Evolutionary conservation across 2,888 invertebrate species (phyloP).

Genomic region (Drosophila ezoana): DNA sequence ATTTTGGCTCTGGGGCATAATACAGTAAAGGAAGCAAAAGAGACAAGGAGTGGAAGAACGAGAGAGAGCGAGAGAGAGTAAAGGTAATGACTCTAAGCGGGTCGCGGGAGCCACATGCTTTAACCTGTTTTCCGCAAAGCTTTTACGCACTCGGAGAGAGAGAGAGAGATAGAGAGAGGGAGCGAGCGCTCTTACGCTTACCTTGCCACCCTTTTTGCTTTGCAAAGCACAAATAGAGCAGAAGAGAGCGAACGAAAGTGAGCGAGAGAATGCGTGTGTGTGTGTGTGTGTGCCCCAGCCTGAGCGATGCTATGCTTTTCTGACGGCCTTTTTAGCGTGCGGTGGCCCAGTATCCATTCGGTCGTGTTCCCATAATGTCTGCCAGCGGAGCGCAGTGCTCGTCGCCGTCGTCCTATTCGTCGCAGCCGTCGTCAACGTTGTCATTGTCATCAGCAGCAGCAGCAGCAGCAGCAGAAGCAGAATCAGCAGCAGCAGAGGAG

Average conservation of each 20-base stretch:
- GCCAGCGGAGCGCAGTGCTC: conserved; percentile 74
- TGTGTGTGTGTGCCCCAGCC: conserved; percentile 42
- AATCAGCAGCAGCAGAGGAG: conserved; percentile 41
- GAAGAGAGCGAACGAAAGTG: conserved; percentile 6
- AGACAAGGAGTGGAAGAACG: conserved; percentile 20
- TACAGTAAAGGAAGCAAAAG: conserved; percentile 46
- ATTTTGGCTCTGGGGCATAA: conserved; percentile 72
- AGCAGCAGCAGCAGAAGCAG: conserved; percentile 44
- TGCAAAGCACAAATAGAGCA: conserved; percentile 52
- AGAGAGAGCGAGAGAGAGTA: conserved; percentile 3
- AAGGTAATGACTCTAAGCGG: conserved; percentile 31
- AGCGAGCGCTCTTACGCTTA: conserved; percentile 34
- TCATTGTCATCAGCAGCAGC: conserved; percentile 68
- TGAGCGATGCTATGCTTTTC: conserved; percentile 45
- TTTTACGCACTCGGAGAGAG: conserved; percentile 69
- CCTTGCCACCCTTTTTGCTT: conserved; percentile 64
- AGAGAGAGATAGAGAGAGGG: not conserved
- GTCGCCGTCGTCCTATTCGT: conserved; percentile 62
- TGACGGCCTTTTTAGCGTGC: conserved; percentile 61
- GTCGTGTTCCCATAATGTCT: conserved; percentile 84
- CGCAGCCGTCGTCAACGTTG: conserved; percentile 78
- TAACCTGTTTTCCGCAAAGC: conserved; percentile 77
- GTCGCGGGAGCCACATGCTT: conserved; percentile 64
- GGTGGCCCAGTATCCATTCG: conserved; percentile 85
- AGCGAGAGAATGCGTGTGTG: not conserved